phyloP scores from a whole-genome alignment of 2,797 vertebrate species.

The Scomberomorus guttatus region DNA sequence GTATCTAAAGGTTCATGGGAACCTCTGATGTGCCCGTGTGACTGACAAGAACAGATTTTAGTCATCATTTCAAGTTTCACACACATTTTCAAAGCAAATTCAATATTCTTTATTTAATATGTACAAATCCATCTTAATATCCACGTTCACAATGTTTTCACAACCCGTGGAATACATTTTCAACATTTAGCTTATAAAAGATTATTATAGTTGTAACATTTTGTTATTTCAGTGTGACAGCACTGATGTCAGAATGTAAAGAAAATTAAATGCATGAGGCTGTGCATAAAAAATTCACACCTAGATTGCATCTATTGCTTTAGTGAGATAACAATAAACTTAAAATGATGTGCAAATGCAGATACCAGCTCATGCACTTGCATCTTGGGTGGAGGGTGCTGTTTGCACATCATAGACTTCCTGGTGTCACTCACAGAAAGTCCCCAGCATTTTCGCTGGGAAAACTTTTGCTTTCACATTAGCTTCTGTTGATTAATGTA shows the following conservation, averaged over 20 bases:
- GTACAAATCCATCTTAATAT: slow-evolving; percentile 33
- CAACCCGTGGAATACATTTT: slow-evolving; percentile 10
- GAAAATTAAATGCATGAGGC: neutral
- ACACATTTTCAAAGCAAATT: neutral
- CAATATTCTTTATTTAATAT: slow-evolving; percentile 51
- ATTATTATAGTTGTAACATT: slow-evolving; percentile 28
- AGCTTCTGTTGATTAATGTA: neutral
- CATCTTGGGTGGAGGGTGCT: slow-evolving; percentile 26
- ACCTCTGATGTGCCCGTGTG: neutral
- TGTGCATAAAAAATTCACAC: slow-evolving; percentile 10
- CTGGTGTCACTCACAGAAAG: slow-evolving; percentile 63
- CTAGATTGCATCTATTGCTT: slow-evolving; percentile 26
- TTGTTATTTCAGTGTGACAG: slow-evolving; percentile 32
- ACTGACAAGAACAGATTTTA: slow-evolving; percentile 12
- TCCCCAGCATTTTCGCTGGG: slow-evolving; percentile 59
- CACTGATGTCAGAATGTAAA: slow-evolving; percentile 21
- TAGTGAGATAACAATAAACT: slow-evolving; percentile 39
- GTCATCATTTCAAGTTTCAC: neutral
- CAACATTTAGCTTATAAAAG: slow-evolving; percentile 64
- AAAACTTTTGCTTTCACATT: slow-evolving; percentile 27
- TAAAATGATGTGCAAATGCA: slow-evolving; percentile 18
- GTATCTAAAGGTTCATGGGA: neutral
- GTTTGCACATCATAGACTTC: slow-evolving; percentile 54
- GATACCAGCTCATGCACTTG: slow-evolving; percentile 20
- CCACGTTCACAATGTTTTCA: slow-evolving; percentile 10